Percentiles rank a stretch among this genome's conserved stretches.
phyloP scores from a whole-genome alignment of 2,888 invertebrate species.

The Escarpia spicata region DNA sequence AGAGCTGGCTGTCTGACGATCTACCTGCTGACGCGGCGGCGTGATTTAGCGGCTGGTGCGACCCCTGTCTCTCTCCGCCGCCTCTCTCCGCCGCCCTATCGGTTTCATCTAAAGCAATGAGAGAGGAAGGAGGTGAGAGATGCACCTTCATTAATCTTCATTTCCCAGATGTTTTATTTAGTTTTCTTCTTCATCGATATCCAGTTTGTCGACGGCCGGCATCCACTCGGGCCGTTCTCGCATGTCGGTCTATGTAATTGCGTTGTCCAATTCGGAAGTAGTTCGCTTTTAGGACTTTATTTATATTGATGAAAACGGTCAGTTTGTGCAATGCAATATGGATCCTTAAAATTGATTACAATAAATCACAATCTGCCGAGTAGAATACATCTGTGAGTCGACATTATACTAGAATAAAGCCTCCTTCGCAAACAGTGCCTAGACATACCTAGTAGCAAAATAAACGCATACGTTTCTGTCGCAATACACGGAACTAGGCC shows the following conservation, averaged over 20 bases:
- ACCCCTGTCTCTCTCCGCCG: neutral
- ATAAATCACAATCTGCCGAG: neutral
- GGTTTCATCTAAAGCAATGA: neutral
- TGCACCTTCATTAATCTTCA: neutral
- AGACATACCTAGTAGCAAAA: no score
- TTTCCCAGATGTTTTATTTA: neutral
- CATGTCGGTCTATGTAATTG: neutral
- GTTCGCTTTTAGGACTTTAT: neutral
- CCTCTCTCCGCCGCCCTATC: neutral
- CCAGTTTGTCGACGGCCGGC: neutral
- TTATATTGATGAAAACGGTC: neutral
- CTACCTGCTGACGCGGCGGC: neutral
- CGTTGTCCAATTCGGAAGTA: neutral
- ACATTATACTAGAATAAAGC: neutral
- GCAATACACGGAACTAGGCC: no score
- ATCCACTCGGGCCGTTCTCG: neutral
- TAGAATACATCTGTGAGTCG: neutral
- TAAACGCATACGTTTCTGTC: no score
- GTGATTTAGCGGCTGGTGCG: neutral
- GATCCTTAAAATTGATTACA: neutral
- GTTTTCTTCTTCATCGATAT: constrained; percentile 4
- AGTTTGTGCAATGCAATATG: neutral
- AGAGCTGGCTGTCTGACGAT: neutral
- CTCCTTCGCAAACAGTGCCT: neutral
- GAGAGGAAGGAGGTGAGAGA: neutral